phyloP scores from a whole-genome alignment of 2,888 invertebrate species.

The Drosophila fungiperda region DNA sequence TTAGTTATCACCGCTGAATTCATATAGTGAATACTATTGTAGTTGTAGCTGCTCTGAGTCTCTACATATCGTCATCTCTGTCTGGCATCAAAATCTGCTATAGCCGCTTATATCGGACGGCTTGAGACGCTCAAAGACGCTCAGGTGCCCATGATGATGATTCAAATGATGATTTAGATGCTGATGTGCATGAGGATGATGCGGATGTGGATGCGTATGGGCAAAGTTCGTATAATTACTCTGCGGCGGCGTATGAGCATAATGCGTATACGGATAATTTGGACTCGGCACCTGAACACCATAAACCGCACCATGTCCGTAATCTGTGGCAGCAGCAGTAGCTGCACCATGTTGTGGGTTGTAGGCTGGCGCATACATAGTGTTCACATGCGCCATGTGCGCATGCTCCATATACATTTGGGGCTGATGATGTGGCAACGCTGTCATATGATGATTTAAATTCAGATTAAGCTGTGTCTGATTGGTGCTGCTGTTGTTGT shows the following conservation, averaged over 20 bases:
- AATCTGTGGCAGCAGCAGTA: slow-evolving; percentile 36
- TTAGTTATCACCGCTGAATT: slow-evolving; percentile 19
- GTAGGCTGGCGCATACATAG: slow-evolving; percentile 83
- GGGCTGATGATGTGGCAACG: slow-evolving; percentile 51
- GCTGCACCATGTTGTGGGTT: slow-evolving; percentile 78
- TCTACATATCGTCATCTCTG: neutral
- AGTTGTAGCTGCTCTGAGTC: slow-evolving; percentile 1
- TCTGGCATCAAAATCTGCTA: slow-evolving; percentile 85
- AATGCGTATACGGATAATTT: slow-evolving; percentile 88
- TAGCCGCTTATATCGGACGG: slow-evolving; percentile 86
- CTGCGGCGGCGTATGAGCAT: slow-evolving; percentile 72
- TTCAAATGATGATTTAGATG: slow-evolving; percentile 63
- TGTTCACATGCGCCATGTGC: slow-evolving; percentile 78
- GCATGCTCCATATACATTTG: slow-evolving; percentile 85
- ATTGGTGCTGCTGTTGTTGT: slow-evolving; percentile 33
- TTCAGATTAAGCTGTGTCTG: slow-evolving; percentile 24
- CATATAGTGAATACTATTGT: neutral
- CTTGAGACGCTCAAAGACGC: slow-evolving; percentile 86
- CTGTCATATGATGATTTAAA: slow-evolving; percentile 15
- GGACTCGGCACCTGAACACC: slow-evolving; percentile 88
- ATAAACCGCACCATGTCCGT: slow-evolving; percentile 41
- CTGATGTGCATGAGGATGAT: slow-evolving; percentile 14
- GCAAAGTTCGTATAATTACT: slow-evolving; percentile 61
- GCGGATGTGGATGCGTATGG: slow-evolving; percentile 29
- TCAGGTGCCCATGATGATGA: slow-evolving; percentile 79